phyloP scores from a whole-genome alignment of 1,140 invertebrate species.

The Brachionus manjavacas region DNA sequence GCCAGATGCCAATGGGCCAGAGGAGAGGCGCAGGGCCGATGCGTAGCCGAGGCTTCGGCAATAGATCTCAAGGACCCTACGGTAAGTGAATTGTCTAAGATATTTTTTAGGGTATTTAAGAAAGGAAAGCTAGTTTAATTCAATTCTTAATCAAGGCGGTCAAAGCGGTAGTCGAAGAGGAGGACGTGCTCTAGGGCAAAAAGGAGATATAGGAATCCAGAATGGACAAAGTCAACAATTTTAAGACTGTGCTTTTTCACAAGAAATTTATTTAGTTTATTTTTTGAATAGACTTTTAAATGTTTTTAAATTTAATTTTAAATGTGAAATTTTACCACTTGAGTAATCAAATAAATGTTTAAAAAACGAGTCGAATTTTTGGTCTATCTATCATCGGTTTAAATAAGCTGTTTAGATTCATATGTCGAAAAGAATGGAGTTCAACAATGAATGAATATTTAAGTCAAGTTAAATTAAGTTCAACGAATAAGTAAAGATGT shows the following conservation, averaged over 20 bases:
- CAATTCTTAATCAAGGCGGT: not conserved
- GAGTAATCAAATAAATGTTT: not conserved
- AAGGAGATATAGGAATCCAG: not conserved
- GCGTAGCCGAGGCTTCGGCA: not conserved
- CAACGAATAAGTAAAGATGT: not conserved
- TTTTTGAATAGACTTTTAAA: not conserved
- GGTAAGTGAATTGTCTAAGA: not conserved
- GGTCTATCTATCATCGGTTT: not conserved
- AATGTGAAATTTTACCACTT: not conserved
- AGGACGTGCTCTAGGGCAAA: not conserved
- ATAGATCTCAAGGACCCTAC: constrained; percentile 18
- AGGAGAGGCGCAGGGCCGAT: not conserved
- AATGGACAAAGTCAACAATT: not conserved
- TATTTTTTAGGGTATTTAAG: not conserved
- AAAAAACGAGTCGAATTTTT: not conserved
- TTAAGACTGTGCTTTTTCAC: not conserved
- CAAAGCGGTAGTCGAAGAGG: not conserved
- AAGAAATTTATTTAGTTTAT: not conserved
- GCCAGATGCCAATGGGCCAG: not conserved
- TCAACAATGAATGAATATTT: not conserved
- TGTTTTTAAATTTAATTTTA: not conserved
- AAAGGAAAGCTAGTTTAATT: constrained; percentile 3
- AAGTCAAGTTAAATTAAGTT: constrained; percentile 5
- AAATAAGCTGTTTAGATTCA: not conserved
- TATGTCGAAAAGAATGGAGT: not conserved